Evolutionary conservation across 1,140 invertebrate genomes (phyloP).

Genomic region (Andricus grossulariae): DNA sequence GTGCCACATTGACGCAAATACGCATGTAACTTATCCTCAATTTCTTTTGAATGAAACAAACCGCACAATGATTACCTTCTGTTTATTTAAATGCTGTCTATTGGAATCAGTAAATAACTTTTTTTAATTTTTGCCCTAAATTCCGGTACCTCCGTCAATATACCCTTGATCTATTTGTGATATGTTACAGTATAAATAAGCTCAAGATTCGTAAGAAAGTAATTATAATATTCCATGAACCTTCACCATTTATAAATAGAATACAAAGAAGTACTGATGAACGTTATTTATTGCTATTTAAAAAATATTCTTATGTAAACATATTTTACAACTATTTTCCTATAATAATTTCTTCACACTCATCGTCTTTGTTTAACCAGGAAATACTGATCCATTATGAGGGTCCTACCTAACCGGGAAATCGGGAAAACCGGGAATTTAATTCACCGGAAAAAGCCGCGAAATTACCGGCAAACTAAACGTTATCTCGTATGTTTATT

Average conservation of each 20-base stretch:
- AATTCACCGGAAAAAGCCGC: too few relatives aligned
- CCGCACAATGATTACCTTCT: background rate
- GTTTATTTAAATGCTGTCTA: background rate
- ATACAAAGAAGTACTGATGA: background rate
- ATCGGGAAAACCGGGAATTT: too few relatives aligned
- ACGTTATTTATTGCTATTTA: background rate
- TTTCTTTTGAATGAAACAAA: background rate
- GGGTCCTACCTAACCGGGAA: too few relatives aligned
- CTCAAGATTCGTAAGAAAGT: background rate
- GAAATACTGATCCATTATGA: too few relatives aligned
- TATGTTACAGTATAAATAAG: background rate
- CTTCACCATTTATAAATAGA: background rate
- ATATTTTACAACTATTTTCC: too few relatives aligned
- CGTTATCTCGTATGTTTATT: too few relatives aligned
- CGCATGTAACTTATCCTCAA: conserved; percentile 14
- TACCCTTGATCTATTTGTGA: background rate
- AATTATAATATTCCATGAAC: too few relatives aligned
- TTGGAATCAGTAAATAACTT: background rate
- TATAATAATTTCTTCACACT: too few relatives aligned
- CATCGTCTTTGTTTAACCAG: too few relatives aligned
- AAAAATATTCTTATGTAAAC: background rate
- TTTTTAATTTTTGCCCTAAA: background rate
- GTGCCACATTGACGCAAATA: background rate
- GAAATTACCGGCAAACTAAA: too few relatives aligned
- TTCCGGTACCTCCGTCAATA: background rate